Evolutionary conservation across 1,140 invertebrate genomes (phyloP).

Genomic region (Anadara kagoshimensis): DNA sequence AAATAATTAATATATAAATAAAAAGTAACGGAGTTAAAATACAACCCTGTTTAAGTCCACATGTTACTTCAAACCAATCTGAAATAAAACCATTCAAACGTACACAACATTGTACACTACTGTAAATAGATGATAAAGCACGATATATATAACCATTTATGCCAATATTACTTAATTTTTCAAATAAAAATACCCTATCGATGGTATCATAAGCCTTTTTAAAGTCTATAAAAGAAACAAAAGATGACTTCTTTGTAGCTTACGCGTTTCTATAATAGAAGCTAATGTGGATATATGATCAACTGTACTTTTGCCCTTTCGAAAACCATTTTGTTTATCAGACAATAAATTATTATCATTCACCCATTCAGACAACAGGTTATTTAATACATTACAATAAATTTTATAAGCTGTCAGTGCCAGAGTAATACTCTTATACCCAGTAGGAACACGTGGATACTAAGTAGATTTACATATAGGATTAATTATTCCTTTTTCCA

Average conservation of each 20-base stretch:
- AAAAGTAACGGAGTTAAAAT: too few relatives aligned
- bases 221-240: constrained; percentile 38
- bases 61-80: too few relatives aligned
- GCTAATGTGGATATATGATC: constrained; percentile 38
- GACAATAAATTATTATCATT: constrained; percentile 26
- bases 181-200: too few relatives aligned
- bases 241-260: constrained; percentile 23
- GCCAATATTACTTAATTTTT: too few relatives aligned
- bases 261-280: constrained; percentile 29
- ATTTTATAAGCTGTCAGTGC: constrained; percentile 24
- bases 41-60: too few relatives aligned
- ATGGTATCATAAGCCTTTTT: constrained; percentile 40
- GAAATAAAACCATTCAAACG: too few relatives aligned
- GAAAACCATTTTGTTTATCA: constrained; percentile 42
- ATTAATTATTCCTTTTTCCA: constrained; percentile 24
- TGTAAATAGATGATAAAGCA: too few relatives aligned
- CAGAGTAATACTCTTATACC: constrained; percentile 30
- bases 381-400: constrained; percentile 41
- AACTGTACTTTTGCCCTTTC: constrained; percentile 25
- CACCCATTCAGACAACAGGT: constrained; percentile 25
- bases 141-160: too few relatives aligned
- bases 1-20: too few relatives aligned
- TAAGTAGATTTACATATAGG: constrained; percentile 21
- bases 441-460: constrained; percentile 15
- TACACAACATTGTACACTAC: too few relatives aligned